Conservation (phyloP, 2,888 invertebrate genomes). For the Ecdyonurus torrentis region DNA sequence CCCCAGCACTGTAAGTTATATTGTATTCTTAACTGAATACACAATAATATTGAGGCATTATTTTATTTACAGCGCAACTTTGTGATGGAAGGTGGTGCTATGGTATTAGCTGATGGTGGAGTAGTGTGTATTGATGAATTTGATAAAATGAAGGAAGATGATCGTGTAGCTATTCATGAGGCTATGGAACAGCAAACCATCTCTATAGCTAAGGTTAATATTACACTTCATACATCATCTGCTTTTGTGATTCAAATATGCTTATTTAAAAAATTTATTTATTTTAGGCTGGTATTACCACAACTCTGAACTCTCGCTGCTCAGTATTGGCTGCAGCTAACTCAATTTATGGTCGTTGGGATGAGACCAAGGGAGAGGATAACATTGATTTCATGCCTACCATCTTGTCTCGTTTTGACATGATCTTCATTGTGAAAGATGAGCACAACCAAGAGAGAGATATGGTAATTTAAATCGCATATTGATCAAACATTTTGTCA, state of each 20-base stretch:
- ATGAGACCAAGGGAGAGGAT: constrained; percentile 92
- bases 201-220: constrained; percentile 78
- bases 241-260: background rate
- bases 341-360: constrained; percentile 97
- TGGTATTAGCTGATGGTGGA: constrained; percentile 98
- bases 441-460: constrained; percentile 80
- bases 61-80: constrained; percentile 58
- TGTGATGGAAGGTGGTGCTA: constrained; percentile 97
- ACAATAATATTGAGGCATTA: background rate
- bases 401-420: constrained; percentile 98
- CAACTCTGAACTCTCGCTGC: constrained; percentile 94
- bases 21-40: background rate
- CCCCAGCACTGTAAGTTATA: constrained; percentile 65
- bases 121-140: constrained; percentile 99
- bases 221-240: background rate
- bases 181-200: constrained; percentile 99
- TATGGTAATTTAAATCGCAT: constrained; percentile 41
- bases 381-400: constrained; percentile 99
- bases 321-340: constrained; percentile 99
- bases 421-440: constrained; percentile 99
- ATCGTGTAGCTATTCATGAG: constrained; percentile 97
- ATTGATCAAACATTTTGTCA: no score
- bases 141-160: constrained; percentile 99
- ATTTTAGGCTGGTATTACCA: constrained; percentile 84
- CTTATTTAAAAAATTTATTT: background rate